phyloP scores from a whole-genome alignment of 2,888 invertebrate species.

The Volucella inflata region DNA sequence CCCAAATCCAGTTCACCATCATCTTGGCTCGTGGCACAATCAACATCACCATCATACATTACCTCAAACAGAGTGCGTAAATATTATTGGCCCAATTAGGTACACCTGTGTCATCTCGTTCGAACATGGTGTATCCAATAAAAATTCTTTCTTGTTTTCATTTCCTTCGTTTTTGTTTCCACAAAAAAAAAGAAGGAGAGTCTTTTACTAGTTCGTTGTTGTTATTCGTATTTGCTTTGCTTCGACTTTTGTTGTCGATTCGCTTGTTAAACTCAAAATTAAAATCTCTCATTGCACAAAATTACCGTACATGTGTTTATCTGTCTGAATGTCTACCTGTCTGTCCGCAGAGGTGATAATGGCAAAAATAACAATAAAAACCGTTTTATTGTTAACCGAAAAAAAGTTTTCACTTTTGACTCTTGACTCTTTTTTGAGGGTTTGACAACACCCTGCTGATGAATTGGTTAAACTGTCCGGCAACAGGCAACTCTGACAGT shows the following conservation, averaged over 20 bases:
- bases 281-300: background rate
- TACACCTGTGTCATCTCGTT: slow-evolving; percentile 72
- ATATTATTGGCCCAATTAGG: slow-evolving; percentile 71
- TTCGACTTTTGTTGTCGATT: slow-evolving; percentile 8
- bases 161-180: slow-evolving; percentile 52
- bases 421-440: slow-evolving; percentile 46
- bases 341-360: slow-evolving; percentile 56
- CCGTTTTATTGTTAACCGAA: slow-evolving; percentile 67
- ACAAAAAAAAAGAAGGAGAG: slow-evolving; percentile 47
- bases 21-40: slow-evolving; percentile 33
- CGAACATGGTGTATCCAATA: slow-evolving; percentile 42
- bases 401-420: slow-evolving; percentile 72
- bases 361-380: slow-evolving; percentile 52
- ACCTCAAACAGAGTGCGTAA: slow-evolving; percentile 39
- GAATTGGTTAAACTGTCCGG: slow-evolving; percentile 13
- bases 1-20: slow-evolving; percentile 25
- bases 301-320: background rate
- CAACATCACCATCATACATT: slow-evolving; percentile 23
- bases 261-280: slow-evolving; percentile 46
- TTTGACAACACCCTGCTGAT: slow-evolving; percentile 31
- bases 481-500: slow-evolving; percentile 44
- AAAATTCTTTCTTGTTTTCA: slow-evolving; percentile 6
- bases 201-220: slow-evolving; percentile 1
- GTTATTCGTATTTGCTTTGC: background rate
- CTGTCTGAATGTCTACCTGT: slow-evolving; percentile 3